Conservation (phyloP, 2,797 vertebrate genomes). For the Malacoraja senta region DNA sequence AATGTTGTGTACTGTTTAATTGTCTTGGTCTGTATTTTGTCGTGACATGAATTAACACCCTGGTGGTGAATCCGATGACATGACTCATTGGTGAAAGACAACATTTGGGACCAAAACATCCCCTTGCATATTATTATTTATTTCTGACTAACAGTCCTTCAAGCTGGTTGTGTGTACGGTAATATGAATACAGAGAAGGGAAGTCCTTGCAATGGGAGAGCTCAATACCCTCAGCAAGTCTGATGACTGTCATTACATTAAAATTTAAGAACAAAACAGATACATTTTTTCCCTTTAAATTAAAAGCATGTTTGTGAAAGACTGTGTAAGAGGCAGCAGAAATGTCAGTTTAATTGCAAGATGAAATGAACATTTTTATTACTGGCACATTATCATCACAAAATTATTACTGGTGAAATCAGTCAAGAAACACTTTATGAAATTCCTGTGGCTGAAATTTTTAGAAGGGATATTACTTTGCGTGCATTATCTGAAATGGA, state of each 20-base stretch:
- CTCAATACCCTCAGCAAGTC: not conserved
- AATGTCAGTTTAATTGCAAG: not conserved
- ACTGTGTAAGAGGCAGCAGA: not conserved
- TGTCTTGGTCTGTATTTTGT: not conserved
- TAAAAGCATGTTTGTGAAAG: not conserved
- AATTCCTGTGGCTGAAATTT: not conserved
- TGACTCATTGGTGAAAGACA: not conserved
- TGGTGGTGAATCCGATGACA: not conserved
- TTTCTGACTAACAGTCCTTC: not conserved
- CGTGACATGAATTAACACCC: not conserved
- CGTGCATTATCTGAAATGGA: not conserved
- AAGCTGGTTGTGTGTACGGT: not conserved
- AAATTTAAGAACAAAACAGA: not conserved
- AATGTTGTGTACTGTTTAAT: not conserved
- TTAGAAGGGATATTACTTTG: not conserved
- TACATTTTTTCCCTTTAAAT: not conserved
- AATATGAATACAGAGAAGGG: not conserved
- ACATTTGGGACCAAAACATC: not conserved
- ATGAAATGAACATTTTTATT: not conserved
- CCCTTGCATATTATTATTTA: not conserved
- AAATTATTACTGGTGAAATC: not conserved
- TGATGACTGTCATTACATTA: not conserved
- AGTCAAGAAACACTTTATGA: not conserved
- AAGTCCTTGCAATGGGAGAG: not conserved
- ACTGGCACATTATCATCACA: not conserved